Evolutionary conservation across 1,140 invertebrate genomes (phyloP).

Genomic region (Achroia grisella): DNA sequence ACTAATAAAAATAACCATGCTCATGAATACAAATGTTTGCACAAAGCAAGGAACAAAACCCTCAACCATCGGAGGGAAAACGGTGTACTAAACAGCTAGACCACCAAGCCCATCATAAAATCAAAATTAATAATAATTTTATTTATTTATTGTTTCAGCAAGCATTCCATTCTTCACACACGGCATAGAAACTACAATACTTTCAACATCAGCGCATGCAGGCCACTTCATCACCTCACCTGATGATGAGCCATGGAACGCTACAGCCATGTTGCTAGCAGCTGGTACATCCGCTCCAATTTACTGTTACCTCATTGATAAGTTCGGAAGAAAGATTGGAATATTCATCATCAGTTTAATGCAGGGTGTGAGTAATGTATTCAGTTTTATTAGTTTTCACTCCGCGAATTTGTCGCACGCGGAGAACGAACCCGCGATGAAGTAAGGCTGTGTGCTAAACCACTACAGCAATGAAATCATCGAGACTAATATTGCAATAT

Average conservation of each 20-base stretch:
- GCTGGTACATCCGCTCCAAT: conserved; percentile 22
- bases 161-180: conserved; percentile 48
- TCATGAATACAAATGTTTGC: too few relatives aligned
- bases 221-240: conserved; percentile 24
- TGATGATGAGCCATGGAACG: conserved; percentile 35
- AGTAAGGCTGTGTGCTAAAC: too few relatives aligned
- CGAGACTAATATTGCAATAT: neutral
- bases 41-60: too few relatives aligned
- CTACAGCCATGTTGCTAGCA: conserved; percentile 25
- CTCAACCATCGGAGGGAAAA: too few relatives aligned
- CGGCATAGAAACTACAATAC: conserved; percentile 35
- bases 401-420: too few relatives aligned
- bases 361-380: conserved; percentile 40
- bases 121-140: too few relatives aligned
- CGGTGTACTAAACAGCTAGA: too few relatives aligned
- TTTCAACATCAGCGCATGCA: conserved; percentile 33
- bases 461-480: too few relatives aligned
- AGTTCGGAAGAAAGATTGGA: conserved; percentile 39
- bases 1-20: too few relatives aligned
- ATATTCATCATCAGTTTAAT: conserved; percentile 42
- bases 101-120: too few relatives aligned
- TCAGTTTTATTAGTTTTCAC: too few relatives aligned
- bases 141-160: conserved; percentile 23
- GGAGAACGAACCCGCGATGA: too few relatives aligned
- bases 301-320: conserved; percentile 31